Evolutionary conservation across 2,113 vertebrate species (phyloP).

Genomic region (Cisticola juncidis): DNA sequence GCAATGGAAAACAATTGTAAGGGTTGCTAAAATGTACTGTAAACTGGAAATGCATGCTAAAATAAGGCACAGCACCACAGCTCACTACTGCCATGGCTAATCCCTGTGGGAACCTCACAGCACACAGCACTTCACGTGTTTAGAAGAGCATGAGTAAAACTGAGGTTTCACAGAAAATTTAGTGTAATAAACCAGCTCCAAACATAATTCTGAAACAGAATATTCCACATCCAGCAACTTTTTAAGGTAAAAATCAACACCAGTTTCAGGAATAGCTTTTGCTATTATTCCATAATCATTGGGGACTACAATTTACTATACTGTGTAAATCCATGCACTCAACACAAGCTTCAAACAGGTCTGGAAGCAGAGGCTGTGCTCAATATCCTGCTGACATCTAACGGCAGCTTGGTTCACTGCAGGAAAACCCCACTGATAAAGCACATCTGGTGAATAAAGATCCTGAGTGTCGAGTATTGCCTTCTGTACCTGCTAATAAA

Average conservation of each 20-base stretch:
- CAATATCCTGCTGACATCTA: neutral
- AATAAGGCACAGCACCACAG: neutral
- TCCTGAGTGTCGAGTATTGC: fast-evolving
- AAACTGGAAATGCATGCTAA: neutral
- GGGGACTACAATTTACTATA: neutral
- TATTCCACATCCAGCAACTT: neutral
- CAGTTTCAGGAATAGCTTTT: neutral
- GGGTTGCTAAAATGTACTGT: neutral
- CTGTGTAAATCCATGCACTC: fast-evolving
- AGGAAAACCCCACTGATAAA: fast-evolving
- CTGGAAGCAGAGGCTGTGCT: neutral
- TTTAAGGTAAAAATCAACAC: neutral
- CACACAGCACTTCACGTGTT: neutral
- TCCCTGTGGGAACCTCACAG: neutral
- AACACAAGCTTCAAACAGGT: fast-evolving
- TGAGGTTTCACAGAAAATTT: neutral
- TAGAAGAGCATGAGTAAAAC: fast-evolving
- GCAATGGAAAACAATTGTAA: neutral
- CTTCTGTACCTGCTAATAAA: neutral
- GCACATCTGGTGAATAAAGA: neutral
- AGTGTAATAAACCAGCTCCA: neutral
- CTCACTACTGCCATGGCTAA: fast-evolving
- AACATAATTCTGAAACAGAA: neutral
- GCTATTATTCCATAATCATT: neutral
- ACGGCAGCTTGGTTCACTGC: neutral